Conservation (phyloP, 2,888 invertebrate genomes). For the Troglohyphantes excavatus region DNA sequence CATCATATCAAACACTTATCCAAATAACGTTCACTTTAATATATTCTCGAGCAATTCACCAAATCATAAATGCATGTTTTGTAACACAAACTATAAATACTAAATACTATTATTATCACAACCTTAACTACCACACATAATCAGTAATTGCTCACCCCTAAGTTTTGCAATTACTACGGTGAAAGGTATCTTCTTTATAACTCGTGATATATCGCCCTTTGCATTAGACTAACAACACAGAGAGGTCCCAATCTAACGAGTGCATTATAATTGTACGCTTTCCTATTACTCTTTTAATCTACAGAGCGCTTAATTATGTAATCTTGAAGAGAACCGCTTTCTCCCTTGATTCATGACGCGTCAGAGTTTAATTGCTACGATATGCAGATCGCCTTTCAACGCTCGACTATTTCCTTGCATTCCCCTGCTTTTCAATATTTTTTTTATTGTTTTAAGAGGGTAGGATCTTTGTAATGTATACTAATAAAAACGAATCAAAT, state of each 20-base stretch:
- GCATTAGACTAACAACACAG: neutral
- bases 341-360: neutral
- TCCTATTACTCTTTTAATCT: neutral
- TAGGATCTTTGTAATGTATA: too few species aligned
- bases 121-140: neutral
- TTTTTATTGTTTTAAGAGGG: too few species aligned
- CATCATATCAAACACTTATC: too few species aligned
- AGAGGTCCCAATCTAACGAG: neutral
- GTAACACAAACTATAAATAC: neutral
- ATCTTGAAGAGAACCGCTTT: neutral
- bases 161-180: neutral
- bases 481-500: too few species aligned
- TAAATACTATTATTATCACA: neutral
- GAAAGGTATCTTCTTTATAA: neutral
- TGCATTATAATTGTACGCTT: neutral
- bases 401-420: too few species aligned
- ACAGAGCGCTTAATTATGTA: neutral
- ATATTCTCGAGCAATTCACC: too few species aligned
- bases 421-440: too few species aligned
- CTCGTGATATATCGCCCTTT: neutral
- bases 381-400: neutral
- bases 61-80: too few species aligned
- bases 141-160: neutral
- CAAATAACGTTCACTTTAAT: too few species aligned
- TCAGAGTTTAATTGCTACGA: neutral